Percentiles rank a stretch among this genome's conserved stretches.
Evolutionary conservation across 2,113 vertebrate genomes (phyloP).

Genomic region (Nothocercus nigrocapillus): DNA sequence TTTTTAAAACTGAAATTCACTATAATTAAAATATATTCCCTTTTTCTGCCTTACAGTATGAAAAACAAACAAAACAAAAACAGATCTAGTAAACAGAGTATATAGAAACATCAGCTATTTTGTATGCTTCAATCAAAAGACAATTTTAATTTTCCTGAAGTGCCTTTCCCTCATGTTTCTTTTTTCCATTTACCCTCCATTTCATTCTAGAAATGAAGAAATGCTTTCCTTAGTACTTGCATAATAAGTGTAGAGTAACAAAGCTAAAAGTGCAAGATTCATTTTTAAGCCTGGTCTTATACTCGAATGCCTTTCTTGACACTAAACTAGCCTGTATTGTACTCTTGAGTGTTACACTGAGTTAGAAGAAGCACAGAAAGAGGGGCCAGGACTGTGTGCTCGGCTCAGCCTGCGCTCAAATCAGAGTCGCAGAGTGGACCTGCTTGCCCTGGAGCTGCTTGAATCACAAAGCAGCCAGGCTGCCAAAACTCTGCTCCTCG

Average conservation of each 20-base stretch:
- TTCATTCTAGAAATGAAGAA: neutral
- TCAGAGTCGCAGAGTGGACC: neutral
- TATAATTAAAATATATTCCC: neutral
- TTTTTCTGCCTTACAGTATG: neutral
- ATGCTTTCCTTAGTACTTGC: neutral
- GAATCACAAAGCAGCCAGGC: neutral
- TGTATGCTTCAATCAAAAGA: neutral
- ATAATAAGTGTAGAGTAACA: neutral
- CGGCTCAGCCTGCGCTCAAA: neutral
- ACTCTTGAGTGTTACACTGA: neutral
- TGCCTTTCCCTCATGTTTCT: neutral
- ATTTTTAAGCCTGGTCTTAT: neutral
- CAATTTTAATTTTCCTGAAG: neutral
- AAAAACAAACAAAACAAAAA: no score
- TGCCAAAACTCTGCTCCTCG: constrained; percentile 44
- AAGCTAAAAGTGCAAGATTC: neutral
- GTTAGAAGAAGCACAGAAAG: neutral
- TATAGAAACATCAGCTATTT: neutral
- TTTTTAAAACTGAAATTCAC: neutral
- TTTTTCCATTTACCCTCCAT: neutral
- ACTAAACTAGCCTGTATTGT: neutral
- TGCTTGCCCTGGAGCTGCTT: neutral
- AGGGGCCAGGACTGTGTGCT: neutral
- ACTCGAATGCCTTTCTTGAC: neutral
- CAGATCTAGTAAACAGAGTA: neutral